Conservation (phyloP, 2,888 invertebrate species). For the Protodeltote pygarga region DNA sequence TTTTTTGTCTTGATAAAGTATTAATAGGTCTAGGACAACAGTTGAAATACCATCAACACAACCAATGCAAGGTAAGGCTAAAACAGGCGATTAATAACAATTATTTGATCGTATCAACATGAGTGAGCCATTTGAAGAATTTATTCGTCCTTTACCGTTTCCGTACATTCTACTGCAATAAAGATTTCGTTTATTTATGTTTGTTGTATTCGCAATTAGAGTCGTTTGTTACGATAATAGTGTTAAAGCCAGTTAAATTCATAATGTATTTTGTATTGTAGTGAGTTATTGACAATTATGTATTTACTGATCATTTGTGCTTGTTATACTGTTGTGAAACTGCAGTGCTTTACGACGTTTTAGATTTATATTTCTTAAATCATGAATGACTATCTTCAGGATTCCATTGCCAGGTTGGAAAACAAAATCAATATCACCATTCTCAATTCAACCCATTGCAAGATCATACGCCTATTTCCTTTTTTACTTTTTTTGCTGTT, state of each 20-base stretch:
- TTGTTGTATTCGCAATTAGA: slow-evolving; percentile 30
- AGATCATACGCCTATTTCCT: no score
- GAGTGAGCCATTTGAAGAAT: slow-evolving; percentile 49
- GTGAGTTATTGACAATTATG: neutral
- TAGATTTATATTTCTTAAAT: no score
- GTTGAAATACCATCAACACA: slow-evolving; percentile 16
- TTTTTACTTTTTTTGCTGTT: no score
- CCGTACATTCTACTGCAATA: slow-evolving; percentile 51
- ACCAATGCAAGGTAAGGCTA: slow-evolving; percentile 34
- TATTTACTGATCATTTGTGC: no score
- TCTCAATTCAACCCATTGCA: no score
- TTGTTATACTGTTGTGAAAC: no score
- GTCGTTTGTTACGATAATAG: slow-evolving; percentile 22
- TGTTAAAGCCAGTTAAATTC: slow-evolving; percentile 3
- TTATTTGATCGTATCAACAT: slow-evolving; percentile 58
- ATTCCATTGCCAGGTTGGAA: no score
- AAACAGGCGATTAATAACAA: slow-evolving; percentile 45
- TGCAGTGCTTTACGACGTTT: no score
- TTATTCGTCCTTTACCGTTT: slow-evolving; percentile 54
- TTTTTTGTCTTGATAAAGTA: no score
- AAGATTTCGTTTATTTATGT: slow-evolving; percentile 42
- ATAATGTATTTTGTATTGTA: slow-evolving; percentile 1
- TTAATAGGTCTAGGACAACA: slow-evolving; percentile 5
- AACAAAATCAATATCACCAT: no score
- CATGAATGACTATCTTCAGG: no score